Evolutionary conservation across 2,888 invertebrate species (phyloP).

Genomic region (Thymelicus acteon): DNA sequence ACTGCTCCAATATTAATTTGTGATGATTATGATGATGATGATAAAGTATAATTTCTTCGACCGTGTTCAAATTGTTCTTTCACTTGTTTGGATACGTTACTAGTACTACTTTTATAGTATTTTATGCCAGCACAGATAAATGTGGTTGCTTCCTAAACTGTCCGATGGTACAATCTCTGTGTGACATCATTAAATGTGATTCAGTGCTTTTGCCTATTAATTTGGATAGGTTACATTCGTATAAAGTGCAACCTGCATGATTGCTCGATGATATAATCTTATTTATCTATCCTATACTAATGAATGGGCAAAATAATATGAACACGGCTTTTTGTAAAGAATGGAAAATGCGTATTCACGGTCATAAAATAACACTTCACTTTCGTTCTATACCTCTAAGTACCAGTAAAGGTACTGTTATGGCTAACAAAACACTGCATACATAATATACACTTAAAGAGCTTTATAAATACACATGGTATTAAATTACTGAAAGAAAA

Average conservation of each 20-base stretch:
- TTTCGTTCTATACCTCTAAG: too few species aligned
- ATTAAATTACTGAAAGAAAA: neutral
- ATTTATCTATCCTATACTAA: slow-evolving; percentile 24
- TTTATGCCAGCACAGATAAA: neutral
- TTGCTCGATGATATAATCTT: slow-evolving; percentile 20
- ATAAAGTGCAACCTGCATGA: slow-evolving; percentile 20
- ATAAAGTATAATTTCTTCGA: too few species aligned
- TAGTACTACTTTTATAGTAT: too few species aligned
- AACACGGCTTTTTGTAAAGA: slow-evolving; percentile 8
- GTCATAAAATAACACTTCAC: too few species aligned
- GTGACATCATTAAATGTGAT: slow-evolving; percentile 16
- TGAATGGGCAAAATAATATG: slow-evolving; percentile 3
- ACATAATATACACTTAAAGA: neutral
- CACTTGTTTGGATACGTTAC: too few species aligned
- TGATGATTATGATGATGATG: too few species aligned
- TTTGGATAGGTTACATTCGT: slow-evolving; percentile 33
- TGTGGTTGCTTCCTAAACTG: neutral
- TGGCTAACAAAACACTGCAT: too few species aligned
- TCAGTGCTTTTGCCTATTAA: slow-evolving; percentile 29
- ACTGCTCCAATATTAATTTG: too few species aligned
- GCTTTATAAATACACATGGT: neutral
- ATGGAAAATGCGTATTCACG: too few species aligned
- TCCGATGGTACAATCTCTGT: neutral
- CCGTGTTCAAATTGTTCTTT: too few species aligned
- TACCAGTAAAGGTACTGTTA: too few species aligned